Percentiles rank a stretch among this genome's conserved stretches.
Evolutionary conservation across 2,797 vertebrate species (phyloP).

Genomic region (Gymnoscopelus braueri): DNA sequence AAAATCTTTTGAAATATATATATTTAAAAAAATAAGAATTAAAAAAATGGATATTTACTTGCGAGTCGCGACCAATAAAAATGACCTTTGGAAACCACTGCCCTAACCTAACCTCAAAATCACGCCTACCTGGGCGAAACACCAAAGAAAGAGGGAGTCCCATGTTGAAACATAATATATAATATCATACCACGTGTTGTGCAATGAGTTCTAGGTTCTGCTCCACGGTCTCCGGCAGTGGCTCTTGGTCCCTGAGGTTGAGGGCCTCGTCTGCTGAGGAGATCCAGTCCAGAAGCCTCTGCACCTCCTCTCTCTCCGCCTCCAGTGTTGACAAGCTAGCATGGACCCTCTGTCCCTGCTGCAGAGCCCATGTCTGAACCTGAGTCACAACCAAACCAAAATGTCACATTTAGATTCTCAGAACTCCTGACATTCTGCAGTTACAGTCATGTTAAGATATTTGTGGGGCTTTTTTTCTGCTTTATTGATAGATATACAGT

Average conservation of each 20-base stretch:
- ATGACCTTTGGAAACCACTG: no score
- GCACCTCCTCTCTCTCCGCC: constrained; percentile 79
- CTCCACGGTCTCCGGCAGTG: constrained; percentile 77
- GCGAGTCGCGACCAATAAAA: no score
- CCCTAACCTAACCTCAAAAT: no score
- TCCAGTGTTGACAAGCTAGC: constrained; percentile 69
- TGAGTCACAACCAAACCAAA: constrained; percentile 41
- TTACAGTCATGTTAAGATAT: no score
- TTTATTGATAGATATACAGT: no score
- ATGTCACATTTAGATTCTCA: not conserved
- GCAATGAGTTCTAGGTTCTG: constrained; percentile 80
- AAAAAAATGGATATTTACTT: no score
- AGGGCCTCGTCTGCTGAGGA: constrained; percentile 85
- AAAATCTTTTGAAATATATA: no score
- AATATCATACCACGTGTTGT: constrained; percentile 81
- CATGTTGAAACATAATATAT: no score
- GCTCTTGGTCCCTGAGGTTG: constrained; percentile 82
- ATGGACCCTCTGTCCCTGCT: constrained; percentile 84
- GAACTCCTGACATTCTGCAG: not conserved
- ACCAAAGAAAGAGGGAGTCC: no score
- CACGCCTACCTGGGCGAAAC: no score
- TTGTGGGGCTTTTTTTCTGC: no score
- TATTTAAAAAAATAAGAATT: no score
- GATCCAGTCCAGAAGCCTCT: constrained; percentile 86
- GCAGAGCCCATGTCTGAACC: constrained; percentile 87